Conservation (phyloP, 2,797 vertebrate species). For the Saxicola maurus region DNA sequence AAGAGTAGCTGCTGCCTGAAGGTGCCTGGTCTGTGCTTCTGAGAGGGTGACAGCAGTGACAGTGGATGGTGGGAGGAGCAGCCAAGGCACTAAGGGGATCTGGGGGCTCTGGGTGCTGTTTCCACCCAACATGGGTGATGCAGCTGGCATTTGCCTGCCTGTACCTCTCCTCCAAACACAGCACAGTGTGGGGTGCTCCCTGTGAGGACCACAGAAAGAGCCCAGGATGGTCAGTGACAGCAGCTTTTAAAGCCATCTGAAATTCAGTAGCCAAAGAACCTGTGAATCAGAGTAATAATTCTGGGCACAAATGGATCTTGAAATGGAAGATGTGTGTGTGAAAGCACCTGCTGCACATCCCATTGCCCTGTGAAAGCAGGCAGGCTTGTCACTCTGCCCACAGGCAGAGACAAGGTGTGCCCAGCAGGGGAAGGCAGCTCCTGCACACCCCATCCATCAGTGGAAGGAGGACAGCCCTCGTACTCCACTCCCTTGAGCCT, state of each 20-base stretch:
- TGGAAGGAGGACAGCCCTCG: background rate
- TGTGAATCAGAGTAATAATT: background rate
- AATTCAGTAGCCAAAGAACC: background rate
- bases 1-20: background rate
- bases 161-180: background rate
- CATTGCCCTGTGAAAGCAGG: background rate
- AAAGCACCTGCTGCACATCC: background rate
- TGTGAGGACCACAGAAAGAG: rapidly evolving
- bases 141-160: background rate
- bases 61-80: background rate
- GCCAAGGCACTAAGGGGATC: background rate
- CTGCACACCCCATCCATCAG: background rate
- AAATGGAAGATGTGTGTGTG: background rate
- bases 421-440: background rate
- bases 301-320: background rate
- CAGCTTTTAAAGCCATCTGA: background rate
- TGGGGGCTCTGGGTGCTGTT: background rate
- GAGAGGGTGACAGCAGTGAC: background rate
- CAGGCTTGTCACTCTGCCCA: background rate
- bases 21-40: background rate
- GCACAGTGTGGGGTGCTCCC: too few species aligned
- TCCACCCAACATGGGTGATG: background rate
- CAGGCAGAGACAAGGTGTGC: rapidly evolving
- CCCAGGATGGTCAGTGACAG: background rate
- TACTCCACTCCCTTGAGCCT: background rate